Percentiles rank a stretch among this genome's conserved stretches.
phyloP scores from a whole-genome alignment of 2,888 invertebrate genomes.

The Tipula lateralis region DNA sequence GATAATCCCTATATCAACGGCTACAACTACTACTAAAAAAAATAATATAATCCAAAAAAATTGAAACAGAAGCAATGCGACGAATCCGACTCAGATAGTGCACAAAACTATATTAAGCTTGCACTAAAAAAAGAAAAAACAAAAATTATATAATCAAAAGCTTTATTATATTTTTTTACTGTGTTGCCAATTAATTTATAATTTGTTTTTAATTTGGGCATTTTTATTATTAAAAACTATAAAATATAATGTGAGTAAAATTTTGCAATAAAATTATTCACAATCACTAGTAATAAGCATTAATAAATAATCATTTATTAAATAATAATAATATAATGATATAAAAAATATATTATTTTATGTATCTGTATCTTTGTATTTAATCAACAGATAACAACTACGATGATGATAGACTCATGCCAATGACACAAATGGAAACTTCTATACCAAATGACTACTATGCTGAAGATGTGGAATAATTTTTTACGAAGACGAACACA shows the following conservation, averaged over 20 bases:
- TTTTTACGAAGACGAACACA: not conserved
- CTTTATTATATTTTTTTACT: not conserved
- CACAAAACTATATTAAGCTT: not conserved
- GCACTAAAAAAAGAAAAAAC: not conserved
- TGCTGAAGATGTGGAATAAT: not conserved
- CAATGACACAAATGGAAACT: constrained; percentile 15
- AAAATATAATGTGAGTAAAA: constrained; percentile 19
- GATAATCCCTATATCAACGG: constrained; percentile 11
- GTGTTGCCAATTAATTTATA: constrained; percentile 24
- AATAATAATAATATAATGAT: not conserved
- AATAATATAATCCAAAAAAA: not conserved
- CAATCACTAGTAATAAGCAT: not conserved
- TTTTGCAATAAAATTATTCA: not conserved
- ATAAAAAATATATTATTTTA: not conserved
- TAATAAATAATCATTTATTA: not conserved
- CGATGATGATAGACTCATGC: constrained; percentile 14
- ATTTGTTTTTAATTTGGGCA: not conserved
- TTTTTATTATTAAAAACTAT: not conserved
- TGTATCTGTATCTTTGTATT: not conserved
- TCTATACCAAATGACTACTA: not conserved
- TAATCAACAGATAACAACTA: not conserved
- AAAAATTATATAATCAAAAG: not conserved
- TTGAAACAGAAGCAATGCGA: not conserved
- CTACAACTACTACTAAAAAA: not conserved
- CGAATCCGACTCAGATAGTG: not conserved